These are phyloP conservation scores for Drosophila mauritiana DNA, from an alignment of 1,140 invertebrate species.

Conservation along the genomic window DNA sequence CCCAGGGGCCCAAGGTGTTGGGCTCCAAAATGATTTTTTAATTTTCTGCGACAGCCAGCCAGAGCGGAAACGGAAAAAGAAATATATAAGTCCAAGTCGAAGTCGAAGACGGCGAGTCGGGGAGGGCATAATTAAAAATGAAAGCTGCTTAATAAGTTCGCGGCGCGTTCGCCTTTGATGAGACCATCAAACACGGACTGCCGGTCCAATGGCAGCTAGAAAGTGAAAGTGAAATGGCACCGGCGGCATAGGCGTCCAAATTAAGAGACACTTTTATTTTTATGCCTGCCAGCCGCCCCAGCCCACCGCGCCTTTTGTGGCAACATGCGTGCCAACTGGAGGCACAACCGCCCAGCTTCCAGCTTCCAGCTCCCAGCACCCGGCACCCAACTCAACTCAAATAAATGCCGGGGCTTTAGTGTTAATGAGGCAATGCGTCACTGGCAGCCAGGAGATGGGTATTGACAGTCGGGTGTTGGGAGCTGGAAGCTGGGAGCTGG, in stretches of 20 bases:
- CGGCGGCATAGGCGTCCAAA: constrained; percentile 45
- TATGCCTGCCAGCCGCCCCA: constrained; percentile 15
- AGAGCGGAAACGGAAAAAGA: constrained; percentile 36
- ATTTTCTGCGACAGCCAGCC: constrained; percentile 55
- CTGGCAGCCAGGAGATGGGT: constrained; percentile 25
- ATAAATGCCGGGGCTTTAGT: constrained; percentile 67
- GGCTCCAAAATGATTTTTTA: constrained; percentile 63
- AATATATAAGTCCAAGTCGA: constrained; percentile 24
- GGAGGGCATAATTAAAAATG: constrained; percentile 75
- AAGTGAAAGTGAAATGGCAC: constrained; percentile 26
- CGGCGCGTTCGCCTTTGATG: constrained; percentile 67
- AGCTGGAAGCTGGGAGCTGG: too few relatives aligned
- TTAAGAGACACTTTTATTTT: constrained; percentile 72
- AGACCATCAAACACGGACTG: constrained; percentile 29
- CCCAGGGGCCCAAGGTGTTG: constrained; percentile 16
- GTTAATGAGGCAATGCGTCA: constrained; percentile 81
- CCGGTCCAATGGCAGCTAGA: background rate
- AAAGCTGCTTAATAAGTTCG: constrained; percentile 76
- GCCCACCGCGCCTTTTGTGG: background rate
- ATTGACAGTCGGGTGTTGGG: too few relatives aligned
- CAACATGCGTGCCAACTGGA: constrained; percentile 72
- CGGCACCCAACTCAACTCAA: constrained; percentile 6
- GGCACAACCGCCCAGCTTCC: background rate
- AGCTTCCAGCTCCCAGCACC: too few relatives aligned
- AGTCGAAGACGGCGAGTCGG: constrained; percentile 15